These are phyloP conservation scores for Mesochorus sp. DNA, from an alignment of 2,888 invertebrate genomes.

Conservation along the genomic window DNA sequence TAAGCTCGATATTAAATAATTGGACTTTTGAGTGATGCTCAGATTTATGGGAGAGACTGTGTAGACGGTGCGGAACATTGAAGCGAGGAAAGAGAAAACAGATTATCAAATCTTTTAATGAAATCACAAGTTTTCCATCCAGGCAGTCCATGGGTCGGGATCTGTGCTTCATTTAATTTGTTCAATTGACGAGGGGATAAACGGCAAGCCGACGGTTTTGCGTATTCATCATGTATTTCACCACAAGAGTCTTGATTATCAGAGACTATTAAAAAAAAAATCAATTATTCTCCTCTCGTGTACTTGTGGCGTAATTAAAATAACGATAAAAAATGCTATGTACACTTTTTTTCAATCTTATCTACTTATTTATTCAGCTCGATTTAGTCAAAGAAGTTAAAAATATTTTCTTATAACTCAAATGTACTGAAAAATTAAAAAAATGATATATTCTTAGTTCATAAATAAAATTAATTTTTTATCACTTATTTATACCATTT, in stretches of 20 bases:
- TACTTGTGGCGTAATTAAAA: too few relatives aligned
- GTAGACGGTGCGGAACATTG: conserved; percentile 5
- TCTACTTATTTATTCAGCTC: too few relatives aligned
- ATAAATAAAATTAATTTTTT: background rate
- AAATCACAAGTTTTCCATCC: conserved; percentile 18
- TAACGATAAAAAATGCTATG: too few relatives aligned
- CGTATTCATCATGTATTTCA: conserved; percentile 1
- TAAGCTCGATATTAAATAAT: conserved; percentile 24
- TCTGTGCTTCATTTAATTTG: background rate
- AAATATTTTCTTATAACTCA: too few relatives aligned
- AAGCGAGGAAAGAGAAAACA: background rate
- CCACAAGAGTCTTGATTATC: background rate
- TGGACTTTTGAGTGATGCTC: background rate
- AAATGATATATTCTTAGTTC: too few relatives aligned
- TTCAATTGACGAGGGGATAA: conserved; percentile 1
- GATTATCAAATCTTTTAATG: conserved; percentile 28
- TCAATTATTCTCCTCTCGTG: background rate
- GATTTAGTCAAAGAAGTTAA: too few relatives aligned
- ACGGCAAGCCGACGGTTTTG: background rate
- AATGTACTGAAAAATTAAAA: too few relatives aligned
- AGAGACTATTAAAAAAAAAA: background rate
- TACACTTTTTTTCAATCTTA: too few relatives aligned
- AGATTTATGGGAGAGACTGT: background rate
- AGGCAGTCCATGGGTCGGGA: background rate
- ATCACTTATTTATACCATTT: background rate